Conservation (phyloP, 2,888 invertebrate species). For the Pyralis farinalis region DNA sequence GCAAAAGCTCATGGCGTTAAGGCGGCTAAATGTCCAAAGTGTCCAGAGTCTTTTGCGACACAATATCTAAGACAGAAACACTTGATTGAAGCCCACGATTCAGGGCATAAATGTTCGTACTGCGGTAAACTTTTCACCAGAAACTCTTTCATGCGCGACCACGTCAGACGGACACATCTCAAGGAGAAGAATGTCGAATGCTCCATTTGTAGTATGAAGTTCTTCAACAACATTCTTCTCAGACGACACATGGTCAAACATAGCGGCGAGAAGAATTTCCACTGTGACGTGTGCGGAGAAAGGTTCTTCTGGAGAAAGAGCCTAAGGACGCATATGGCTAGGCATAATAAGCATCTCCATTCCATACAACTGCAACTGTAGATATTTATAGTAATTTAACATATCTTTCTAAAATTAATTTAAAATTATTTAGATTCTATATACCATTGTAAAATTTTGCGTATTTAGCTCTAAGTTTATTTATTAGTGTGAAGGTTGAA, state of each 20-base stretch:
- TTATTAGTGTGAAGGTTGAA: too few relatives aligned
- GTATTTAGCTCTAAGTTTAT: too few relatives aligned
- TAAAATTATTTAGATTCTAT: too few relatives aligned
- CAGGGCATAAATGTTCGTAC: slow-evolving; percentile 64
- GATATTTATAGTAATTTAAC: not conserved
- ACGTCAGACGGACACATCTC: slow-evolving; percentile 61
- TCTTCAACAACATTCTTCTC: slow-evolving; percentile 65
- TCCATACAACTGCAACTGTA: slow-evolving; percentile 29
- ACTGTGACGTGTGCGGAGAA: slow-evolving; percentile 82
- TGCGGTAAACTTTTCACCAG: slow-evolving; percentile 66
- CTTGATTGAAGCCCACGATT: slow-evolving; percentile 72
- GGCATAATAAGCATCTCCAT: slow-evolving; percentile 51
- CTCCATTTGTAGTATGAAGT: slow-evolving; percentile 65
- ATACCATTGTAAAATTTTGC: too few relatives aligned
- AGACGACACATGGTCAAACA: slow-evolving; percentile 70
- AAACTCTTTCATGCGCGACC: slow-evolving; percentile 65
- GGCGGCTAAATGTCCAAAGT: slow-evolving; percentile 68
- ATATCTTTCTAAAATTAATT: too few relatives aligned
- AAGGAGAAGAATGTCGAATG: slow-evolving; percentile 72
- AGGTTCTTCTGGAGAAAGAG: slow-evolving; percentile 83
- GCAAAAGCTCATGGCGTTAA: slow-evolving; percentile 65
- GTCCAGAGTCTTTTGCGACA: slow-evolving; percentile 69
- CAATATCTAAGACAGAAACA: slow-evolving; percentile 77
- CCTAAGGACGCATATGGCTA: slow-evolving; percentile 78
- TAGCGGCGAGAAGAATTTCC: slow-evolving; percentile 77